Conservation (phyloP, 2,113 vertebrate species). For the Dissostichus mawsoni region DNA sequence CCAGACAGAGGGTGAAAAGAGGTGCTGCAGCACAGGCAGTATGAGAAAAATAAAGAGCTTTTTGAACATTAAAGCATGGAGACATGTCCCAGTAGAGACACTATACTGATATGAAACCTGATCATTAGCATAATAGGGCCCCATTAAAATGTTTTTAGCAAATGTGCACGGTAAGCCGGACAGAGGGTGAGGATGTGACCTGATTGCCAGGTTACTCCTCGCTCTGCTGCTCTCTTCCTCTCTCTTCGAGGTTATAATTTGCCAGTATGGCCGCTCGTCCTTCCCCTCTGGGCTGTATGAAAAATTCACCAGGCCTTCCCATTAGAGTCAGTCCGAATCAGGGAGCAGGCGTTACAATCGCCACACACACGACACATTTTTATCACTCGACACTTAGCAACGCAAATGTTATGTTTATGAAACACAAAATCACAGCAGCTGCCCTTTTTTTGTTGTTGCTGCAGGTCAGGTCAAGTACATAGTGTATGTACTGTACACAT, state of each 20-base stretch:
- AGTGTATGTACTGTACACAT: not conserved
- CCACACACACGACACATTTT: slow-evolving; percentile 57
- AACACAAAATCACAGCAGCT: slow-evolving; percentile 66
- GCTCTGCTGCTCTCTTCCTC: slow-evolving; percentile 21
- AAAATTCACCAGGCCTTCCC: slow-evolving; percentile 86
- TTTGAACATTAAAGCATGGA: too few relatives aligned
- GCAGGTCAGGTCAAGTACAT: not conserved
- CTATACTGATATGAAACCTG: too few relatives aligned
- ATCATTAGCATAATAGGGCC: too few relatives aligned
- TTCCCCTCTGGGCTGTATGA: slow-evolving; percentile 85
- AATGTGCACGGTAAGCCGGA: not conserved
- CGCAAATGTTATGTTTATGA: slow-evolving; percentile 75
- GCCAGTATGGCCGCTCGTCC: slow-evolving; percentile 60
- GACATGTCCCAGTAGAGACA: too few relatives aligned
- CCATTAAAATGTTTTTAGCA: not conserved
- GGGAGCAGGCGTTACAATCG: slow-evolving; percentile 58
- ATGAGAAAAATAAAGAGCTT: too few relatives aligned
- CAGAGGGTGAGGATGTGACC: slow-evolving; percentile 1
- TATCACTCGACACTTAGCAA: slow-evolving; percentile 67
- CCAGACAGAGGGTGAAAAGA: too few relatives aligned
- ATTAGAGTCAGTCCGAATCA: slow-evolving; percentile 87
- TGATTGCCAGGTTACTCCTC: slow-evolving; percentile 27
- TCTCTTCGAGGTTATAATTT: slow-evolving; percentile 65
- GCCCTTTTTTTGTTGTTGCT: not conserved
- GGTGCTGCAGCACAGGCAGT: too few relatives aligned